phyloP scores from a whole-genome alignment of 2,797 vertebrate species.

The Clarias pachynema region DNA sequence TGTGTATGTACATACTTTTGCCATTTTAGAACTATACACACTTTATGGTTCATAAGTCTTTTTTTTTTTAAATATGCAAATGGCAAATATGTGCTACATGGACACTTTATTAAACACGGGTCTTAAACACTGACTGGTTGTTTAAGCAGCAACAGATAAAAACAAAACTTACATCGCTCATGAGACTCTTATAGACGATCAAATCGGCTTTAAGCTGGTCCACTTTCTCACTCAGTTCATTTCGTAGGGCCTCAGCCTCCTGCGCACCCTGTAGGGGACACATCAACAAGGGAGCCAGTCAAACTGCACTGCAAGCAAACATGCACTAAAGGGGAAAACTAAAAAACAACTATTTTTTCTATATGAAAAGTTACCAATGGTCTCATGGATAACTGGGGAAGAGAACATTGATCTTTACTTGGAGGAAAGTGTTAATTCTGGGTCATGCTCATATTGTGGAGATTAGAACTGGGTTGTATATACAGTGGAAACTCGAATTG shows the following conservation, averaged over 20 bases:
- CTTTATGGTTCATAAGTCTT: background rate
- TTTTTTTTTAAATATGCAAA: background rate
- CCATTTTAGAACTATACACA: background rate
- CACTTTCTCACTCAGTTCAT: slow-evolving; percentile 90
- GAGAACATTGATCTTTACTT: background rate
- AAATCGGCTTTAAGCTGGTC: slow-evolving; percentile 93
- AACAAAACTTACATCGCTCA: slow-evolving; percentile 90
- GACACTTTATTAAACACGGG: background rate
- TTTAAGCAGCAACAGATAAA: background rate
- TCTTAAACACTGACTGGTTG: too few relatives aligned
- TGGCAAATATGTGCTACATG: background rate
- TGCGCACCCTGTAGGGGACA: slow-evolving; percentile 77
- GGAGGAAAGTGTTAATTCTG: background rate
- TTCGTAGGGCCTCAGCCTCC: slow-evolving; percentile 86
- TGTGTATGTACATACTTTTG: background rate
- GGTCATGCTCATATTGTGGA: background rate
- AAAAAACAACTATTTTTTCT: background rate
- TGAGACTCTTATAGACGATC: slow-evolving; percentile 96
- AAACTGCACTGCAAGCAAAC: background rate
- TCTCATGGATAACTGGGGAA: background rate
- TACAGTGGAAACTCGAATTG: too few relatives aligned
- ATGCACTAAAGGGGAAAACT: too few relatives aligned
- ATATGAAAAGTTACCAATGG: background rate
- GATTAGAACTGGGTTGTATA: too few relatives aligned
- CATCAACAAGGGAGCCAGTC: background rate